Percentiles rank a stretch among this genome's conserved stretches.
Conservation (phyloP, 2,888 invertebrate species). For the Hydroisotoma schaefferi region DNA sequence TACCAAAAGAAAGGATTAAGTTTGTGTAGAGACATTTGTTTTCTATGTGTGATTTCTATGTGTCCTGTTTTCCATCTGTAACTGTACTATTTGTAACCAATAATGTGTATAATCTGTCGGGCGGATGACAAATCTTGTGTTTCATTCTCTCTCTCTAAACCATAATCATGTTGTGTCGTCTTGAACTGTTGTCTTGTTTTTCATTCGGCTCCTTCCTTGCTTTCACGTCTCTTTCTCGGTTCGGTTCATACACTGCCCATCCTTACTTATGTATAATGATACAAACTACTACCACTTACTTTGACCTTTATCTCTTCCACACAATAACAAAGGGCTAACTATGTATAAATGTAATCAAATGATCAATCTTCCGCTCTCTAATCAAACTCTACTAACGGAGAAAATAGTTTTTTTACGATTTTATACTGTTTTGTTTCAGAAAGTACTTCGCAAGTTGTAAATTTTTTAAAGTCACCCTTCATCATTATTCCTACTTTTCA, state of each 20-base stretch:
- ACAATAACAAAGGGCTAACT: no score
- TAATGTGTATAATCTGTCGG: conserved; percentile 24
- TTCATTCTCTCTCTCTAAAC: conserved; percentile 15
- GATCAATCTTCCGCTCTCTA: no score
- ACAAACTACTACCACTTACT: not conserved
- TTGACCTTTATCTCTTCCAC: not conserved
- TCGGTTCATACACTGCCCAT: no score
- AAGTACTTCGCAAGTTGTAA: no score
- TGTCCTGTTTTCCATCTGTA: conserved; percentile 48
- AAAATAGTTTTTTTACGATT: no score
- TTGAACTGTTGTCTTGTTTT: conserved; percentile 38
- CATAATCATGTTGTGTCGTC: conserved; percentile 34
- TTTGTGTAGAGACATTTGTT: not conserved
- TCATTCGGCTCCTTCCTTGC: conserved; percentile 49
- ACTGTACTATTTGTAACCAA: no score
- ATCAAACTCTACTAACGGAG: no score
- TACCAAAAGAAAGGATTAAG: conserved; percentile 4
- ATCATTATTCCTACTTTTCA: no score
- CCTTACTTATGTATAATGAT: no score
- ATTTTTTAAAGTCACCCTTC: no score
- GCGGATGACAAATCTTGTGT: conserved; percentile 45
- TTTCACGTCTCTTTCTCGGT: conserved; percentile 43
- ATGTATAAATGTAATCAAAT: no score
- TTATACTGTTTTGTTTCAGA: no score
- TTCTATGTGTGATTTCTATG: conserved; percentile 37